Evolutionary conservation across 37 sponge, comb jelly and placozoan genomes (phyloP), one percentile per base, ranked within the genome.

Genomic region (Geodia barretti): DNA sequence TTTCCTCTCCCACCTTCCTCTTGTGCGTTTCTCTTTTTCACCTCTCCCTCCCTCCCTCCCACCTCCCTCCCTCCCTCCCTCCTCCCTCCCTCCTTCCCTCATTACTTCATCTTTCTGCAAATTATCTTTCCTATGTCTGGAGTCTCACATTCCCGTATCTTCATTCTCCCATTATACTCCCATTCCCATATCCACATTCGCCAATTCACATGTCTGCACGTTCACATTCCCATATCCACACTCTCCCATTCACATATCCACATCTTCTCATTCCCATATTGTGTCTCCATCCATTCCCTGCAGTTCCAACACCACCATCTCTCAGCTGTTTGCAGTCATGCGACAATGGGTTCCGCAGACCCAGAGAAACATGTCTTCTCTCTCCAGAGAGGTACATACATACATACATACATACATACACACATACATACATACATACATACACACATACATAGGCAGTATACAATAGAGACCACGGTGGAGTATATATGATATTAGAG

Each of bases 271-370:
- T n/a, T n/a, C n/a, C n/a, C n/a, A n/a, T n/a, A n/a, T n/a, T n/a
- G n/a, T 30, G 59, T 68, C 23, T 64, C 4, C 41, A 31, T 64
- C 35, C 20, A 64, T 38, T 32, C 66, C 62, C n/a, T n/a, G n/a
- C 43, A 85, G 93, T 41, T 88, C 92, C 41, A 85, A 80, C n/a
- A 98, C 99, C 54, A 81, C 86, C 21, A 94, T 98, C 30, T 63
- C 99, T 2, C 84, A 98, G 83, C 76, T 98, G 30, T 98, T 96
- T 84, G 99, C 97, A n/a, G 90, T 96, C 38, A 94, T 98, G 93
- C 47, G 99, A 81, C 95, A 96, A 70, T 98, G 99, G 99, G 82
- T 92, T 36, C 96, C 99, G 31, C 90, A 87, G 64, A 90, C 82
- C 32, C 99, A 98, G 83, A 83, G 84, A 61, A 91, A 92, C 71